These are phyloP conservation scores for Diachasmimorpha longicaudata DNA, from an alignment of 1,140 invertebrate species.

Conservation along the genomic window DNA sequence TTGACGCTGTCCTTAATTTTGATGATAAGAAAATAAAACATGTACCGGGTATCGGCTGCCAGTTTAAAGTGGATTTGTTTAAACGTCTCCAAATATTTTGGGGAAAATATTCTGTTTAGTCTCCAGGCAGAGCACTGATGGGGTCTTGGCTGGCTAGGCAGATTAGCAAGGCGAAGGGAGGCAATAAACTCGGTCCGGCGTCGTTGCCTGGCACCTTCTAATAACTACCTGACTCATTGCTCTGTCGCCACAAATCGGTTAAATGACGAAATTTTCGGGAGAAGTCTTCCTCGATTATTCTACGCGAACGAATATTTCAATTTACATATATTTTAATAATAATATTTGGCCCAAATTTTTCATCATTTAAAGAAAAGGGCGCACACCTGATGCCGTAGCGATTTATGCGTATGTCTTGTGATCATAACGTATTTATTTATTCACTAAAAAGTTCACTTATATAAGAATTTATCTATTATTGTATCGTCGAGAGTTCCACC, in stretches of 20 bases:
- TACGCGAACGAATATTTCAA: neutral
- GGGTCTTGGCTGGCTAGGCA: neutral
- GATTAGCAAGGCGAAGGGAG: slow-evolving; percentile 11
- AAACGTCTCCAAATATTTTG: neutral
- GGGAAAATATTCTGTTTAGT: neutral
- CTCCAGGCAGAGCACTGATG: neutral
- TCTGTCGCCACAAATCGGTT: neutral
- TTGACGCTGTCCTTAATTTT: neutral
- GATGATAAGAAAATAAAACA: neutral
- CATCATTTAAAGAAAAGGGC: too few species aligned
- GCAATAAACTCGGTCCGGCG: slow-evolving; percentile 11
- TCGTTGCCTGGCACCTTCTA: neutral
- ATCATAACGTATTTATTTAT: too few species aligned
- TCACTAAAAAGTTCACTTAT: too few species aligned
- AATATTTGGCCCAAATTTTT: neutral
- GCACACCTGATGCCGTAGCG: too few species aligned
- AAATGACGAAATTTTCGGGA: neutral
- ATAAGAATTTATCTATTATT: too few species aligned
- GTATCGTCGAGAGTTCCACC: too few species aligned
- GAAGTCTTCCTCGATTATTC: neutral
- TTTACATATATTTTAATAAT: neutral
- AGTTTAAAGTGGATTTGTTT: neutral
- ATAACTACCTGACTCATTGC: neutral
- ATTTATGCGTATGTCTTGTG: too few species aligned
- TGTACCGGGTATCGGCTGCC: neutral